Evolutionary conservation across 2,113 vertebrate species (phyloP).

Genomic region (Amphiprion ocellaris): DNA sequence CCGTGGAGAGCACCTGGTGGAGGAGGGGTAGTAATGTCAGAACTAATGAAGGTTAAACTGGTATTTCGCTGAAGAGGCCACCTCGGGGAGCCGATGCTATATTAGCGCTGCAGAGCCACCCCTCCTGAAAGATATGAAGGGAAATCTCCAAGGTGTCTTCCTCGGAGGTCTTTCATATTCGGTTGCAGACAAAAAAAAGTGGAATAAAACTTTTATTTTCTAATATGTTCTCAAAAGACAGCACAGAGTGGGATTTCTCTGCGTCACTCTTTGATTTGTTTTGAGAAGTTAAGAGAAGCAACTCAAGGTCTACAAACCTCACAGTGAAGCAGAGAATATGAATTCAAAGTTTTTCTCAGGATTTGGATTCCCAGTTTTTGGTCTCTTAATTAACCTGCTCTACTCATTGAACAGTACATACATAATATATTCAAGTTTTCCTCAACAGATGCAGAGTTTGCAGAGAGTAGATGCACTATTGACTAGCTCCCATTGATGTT

Average conservation of each 20-base stretch:
- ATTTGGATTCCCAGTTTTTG: background rate
- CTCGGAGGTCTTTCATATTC: background rate
- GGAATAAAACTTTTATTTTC: background rate
- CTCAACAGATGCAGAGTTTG: no score
- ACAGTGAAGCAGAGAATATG: no score
- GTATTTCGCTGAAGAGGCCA: background rate
- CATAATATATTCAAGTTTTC: no score
- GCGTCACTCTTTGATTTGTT: no score
- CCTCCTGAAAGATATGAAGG: background rate
- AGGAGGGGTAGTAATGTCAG: conserved; percentile 17
- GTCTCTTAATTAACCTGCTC: no score
- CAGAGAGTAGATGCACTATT: no score
- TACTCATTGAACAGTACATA: no score
- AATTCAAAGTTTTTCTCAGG: background rate
- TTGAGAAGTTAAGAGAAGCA: no score
- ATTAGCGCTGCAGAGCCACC: background rate
- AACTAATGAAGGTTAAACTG: conserved; percentile 4
- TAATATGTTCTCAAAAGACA: background rate
- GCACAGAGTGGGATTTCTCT: background rate
- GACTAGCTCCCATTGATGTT: no score
- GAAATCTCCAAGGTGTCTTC: background rate
- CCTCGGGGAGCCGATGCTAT: background rate
- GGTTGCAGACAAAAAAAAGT: background rate
- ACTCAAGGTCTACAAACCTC: background rate
- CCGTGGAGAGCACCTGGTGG: background rate